Percentiles rank a stretch among this genome's conserved stretches.
Evolutionary conservation across 1,140 invertebrate genomes (phyloP).

Genomic region (Ephestia elutella): DNA sequence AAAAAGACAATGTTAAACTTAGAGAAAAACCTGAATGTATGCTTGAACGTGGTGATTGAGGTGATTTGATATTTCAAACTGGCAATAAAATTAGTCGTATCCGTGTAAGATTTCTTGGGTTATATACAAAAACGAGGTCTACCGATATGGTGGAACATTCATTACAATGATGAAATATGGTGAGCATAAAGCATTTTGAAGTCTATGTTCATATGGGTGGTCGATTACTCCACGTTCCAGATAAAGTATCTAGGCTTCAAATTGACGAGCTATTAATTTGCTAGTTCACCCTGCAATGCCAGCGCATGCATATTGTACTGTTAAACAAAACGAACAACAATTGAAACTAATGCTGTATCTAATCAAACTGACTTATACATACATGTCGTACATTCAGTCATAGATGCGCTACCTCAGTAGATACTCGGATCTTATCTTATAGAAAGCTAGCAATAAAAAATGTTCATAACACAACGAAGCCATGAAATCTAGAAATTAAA

Average conservation of each 20-base stretch:
- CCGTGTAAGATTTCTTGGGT: no score
- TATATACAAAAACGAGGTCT: no score
- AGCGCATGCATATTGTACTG: not conserved
- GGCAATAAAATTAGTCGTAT: no score
- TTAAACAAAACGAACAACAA: slow-evolving; percentile 27
- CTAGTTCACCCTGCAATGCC: not conserved
- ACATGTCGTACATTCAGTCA: slow-evolving; percentile 19
- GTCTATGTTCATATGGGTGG: not conserved
- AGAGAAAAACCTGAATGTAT: not conserved
- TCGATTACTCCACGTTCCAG: slow-evolving; percentile 1
- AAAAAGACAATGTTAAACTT: not conserved
- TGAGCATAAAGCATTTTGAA: not conserved
- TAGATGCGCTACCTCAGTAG: not conserved
- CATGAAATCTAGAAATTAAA: no score
- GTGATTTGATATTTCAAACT: no score
- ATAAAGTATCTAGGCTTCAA: not conserved
- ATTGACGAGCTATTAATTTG: not conserved
- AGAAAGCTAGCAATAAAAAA: no score
- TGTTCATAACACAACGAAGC: no score
- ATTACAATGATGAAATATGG: not conserved
- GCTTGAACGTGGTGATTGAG: not conserved
- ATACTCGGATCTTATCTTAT: no score
- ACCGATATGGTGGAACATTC: not conserved
- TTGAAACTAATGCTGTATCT: slow-evolving; percentile 40
- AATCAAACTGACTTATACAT: slow-evolving; percentile 42